Base-by-base conservation (phyloP, 2,888 invertebrate genomes). In the Papilio gigon region DNA sequence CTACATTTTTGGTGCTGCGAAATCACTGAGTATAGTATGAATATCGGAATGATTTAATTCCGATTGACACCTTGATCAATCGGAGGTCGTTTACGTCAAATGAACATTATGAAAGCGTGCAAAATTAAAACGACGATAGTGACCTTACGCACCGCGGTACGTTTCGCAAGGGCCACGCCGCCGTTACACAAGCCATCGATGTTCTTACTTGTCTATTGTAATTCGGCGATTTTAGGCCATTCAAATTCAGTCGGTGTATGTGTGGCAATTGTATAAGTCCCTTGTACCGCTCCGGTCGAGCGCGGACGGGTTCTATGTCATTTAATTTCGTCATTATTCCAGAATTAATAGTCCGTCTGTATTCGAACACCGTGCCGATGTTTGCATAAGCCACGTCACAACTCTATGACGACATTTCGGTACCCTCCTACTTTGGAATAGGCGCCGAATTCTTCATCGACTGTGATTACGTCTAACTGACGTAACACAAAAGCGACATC, bases 91-190 rank as follows among this genome's bases (percentile, higher is more conserved):
- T 80, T 75, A 79, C 78, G 80, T 81, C 79, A 85, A 81, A 80
- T 79, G 74, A 74, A 75, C 77, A 75, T 87, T 88, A 81, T 86
- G 86, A 88, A 89, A 89, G 84, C 86, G 87, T 86, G 87, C 86
- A 84, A 87, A 89, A 88, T 87, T 82, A 86, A 83, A 53, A 86
- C 84, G 86, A 86, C 86, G 83, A 78, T 82, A 82, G 84, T 85
- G 89, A 89, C 88, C 89, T 90, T 87, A 90, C 88, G 87, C 88
- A 87, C 84, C 75, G 80, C 77, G 73, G 73, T 62, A 75, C 69
- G 78, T 89, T 84, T 84, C 85, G 86, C 84, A 87, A 87, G 76
- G 75, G 74, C 76, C 77, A 71, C 68, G 63, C 75, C 68, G 71
- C 71, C 72, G 74, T 84, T 85, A 83, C 84, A 76, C 80, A 86